A percentile compares a stretch with the other conserved stretches of the same genome.
Evolutionary conservation across 2,888 invertebrate genomes (phyloP).

Genomic region (Apodemia zela): DNA sequence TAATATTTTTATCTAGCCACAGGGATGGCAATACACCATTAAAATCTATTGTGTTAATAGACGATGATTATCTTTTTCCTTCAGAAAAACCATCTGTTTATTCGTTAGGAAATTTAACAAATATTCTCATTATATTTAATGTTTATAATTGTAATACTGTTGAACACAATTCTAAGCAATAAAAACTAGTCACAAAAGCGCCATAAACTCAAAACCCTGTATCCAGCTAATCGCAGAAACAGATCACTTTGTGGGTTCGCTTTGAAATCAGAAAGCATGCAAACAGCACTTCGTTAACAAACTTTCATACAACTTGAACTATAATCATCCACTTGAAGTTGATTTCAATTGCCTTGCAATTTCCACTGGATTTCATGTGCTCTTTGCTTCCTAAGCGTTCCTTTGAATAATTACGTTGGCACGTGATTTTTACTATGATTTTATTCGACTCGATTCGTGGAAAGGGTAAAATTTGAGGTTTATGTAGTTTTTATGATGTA

Average conservation of each 20-base stretch:
- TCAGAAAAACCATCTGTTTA: too few species aligned
- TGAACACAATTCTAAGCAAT: not conserved
- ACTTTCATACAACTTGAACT: conserved; percentile 14
- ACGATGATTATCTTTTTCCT: too few species aligned
- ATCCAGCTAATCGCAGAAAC: not conserved
- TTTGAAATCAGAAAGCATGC: conserved; percentile 6
- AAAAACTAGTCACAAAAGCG: not conserved
- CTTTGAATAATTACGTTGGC: conserved; percentile 1
- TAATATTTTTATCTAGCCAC: too few species aligned
- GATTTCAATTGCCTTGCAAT: not conserved
- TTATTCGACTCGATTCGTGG: not conserved
- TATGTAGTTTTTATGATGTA: not conserved
- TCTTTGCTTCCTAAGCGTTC: conserved; percentile 5
- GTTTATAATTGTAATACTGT: not conserved
- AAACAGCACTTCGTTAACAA: conserved; percentile 8
- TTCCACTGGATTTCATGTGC: conserved; percentile 8
- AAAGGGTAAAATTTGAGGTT: not conserved
- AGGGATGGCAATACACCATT: too few species aligned
- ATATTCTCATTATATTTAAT: too few species aligned
- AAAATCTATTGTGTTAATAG: too few species aligned
- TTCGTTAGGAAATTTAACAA: too few species aligned
- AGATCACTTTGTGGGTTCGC: conserved; percentile 11
- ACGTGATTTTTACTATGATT: not conserved
- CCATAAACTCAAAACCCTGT: not conserved
- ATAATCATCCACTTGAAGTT: conserved; percentile 15